Evolutionary conservation across 2,113 vertebrate species (phyloP).

Genomic region (Oryzias curvinotus): DNA sequence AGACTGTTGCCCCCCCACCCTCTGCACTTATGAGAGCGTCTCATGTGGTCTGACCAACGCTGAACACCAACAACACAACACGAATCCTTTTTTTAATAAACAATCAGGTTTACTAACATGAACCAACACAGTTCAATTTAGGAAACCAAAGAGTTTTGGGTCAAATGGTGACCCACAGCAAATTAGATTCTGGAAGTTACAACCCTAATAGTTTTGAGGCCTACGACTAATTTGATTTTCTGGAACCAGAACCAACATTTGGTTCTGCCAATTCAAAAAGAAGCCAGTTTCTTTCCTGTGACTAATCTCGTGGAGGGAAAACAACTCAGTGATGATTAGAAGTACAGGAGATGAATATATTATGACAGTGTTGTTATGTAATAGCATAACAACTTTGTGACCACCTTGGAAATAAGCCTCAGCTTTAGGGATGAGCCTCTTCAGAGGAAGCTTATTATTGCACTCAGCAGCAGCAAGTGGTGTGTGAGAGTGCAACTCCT

Average conservation of each 20-base stretch:
- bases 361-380: constrained; percentile 60
- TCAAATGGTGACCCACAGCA: not conserved
- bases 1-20: too few species aligned
- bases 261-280: constrained; percentile 6
- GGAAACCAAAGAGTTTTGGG: not conserved
- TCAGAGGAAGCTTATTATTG: constrained; percentile 22
- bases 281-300: constrained; percentile 30
- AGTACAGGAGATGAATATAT: constrained; percentile 54
- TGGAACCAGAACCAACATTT: constrained; percentile 1
- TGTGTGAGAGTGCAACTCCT: too few species aligned
- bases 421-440: constrained; percentile 23
- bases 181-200: too few species aligned
- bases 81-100: too few species aligned
- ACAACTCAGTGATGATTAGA: constrained; percentile 27
- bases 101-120: too few species aligned
- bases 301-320: constrained; percentile 32
- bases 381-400: constrained; percentile 17
- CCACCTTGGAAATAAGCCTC: constrained; percentile 63
- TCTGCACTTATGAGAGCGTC: not conserved
- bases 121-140: too few species aligned
- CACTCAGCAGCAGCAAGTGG: not conserved
- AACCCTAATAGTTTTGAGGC: too few species aligned
- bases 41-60: not conserved
- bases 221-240: not conserved
- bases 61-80: too few species aligned